Evolutionary conservation across 2,797 vertebrate species (phyloP).

Genomic region (Karalla daura): DNA sequence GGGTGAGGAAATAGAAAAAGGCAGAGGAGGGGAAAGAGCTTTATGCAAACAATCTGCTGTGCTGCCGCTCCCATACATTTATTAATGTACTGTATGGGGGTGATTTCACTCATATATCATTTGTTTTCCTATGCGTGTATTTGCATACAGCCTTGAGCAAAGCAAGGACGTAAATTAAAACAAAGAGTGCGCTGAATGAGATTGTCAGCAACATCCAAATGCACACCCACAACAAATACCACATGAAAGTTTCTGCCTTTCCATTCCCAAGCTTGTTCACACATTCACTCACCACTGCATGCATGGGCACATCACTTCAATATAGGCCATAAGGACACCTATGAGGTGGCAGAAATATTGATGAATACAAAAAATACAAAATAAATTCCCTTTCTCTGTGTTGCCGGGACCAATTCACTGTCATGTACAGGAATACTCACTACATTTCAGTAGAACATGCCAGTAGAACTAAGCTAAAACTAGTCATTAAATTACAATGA

Average conservation of each 20-base stretch:
- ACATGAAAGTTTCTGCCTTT: background rate
- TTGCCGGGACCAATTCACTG: background rate
- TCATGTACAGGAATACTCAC: background rate
- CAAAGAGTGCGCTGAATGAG: slow-evolving; percentile 18
- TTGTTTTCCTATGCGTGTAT: slow-evolving; percentile 49
- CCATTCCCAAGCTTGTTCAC: background rate
- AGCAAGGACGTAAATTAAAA: slow-evolving; percentile 24
- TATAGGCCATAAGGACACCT: slow-evolving; percentile 3
- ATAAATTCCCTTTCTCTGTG: background rate
- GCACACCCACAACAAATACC: background rate
- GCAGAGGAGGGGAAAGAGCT: background rate
- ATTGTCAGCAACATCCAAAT: background rate
- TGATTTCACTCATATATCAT: slow-evolving; percentile 46
- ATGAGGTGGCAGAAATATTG: slow-evolving; percentile 25
- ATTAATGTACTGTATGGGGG: slow-evolving; percentile 31
- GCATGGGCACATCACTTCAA: background rate
- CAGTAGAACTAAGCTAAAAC: no score
- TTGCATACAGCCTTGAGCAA: slow-evolving; percentile 54
- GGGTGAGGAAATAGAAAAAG: slow-evolving; percentile 8
- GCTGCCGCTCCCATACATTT: slow-evolving; percentile 36
- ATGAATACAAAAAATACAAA: slow-evolving; percentile 19
- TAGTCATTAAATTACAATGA: no score
- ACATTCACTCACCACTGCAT: slow-evolving; percentile 30
- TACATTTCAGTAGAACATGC: no score
- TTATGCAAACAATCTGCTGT: slow-evolving; percentile 30